These are phyloP conservation scores for Tarsius wallacei DNA, from an alignment of 2,797 vertebrate species.

Conservation along the genomic window DNA sequence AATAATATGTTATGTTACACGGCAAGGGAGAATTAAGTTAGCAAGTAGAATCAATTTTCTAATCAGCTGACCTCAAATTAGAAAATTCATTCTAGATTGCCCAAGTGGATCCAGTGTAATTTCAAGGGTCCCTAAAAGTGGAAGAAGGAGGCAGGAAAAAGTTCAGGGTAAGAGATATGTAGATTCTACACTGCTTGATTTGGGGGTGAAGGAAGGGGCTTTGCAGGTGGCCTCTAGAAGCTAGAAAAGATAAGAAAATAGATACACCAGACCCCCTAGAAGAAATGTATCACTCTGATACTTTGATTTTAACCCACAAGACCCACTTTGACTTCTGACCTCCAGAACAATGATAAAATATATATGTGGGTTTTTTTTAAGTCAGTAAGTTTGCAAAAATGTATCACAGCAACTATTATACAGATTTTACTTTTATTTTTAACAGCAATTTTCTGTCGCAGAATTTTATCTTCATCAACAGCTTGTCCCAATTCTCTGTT, in stretches of 20 bases:
- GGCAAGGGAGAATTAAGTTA: conserved; percentile 2
- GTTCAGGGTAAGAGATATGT: not conserved
- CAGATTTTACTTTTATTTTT: not conserved
- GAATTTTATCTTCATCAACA: not conserved
- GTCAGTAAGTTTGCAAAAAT: not conserved
- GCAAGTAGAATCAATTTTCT: not conserved
- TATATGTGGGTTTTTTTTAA: not conserved
- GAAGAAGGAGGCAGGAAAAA: not conserved
- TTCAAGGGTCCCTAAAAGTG: not conserved
- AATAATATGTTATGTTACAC: not conserved
- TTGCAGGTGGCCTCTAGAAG: not conserved
- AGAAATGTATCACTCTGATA: not conserved
- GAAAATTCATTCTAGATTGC: not conserved
- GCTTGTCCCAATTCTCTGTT: not conserved
- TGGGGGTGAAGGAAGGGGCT: not conserved
- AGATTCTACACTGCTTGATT: not conserved
- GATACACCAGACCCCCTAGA: not conserved
- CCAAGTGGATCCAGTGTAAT: not conserved
- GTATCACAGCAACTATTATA: not conserved
- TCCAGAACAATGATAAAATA: not conserved
- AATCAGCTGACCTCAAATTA: not conserved
- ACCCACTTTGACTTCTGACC: not conserved
- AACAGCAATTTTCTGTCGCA: not conserved
- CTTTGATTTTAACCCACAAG: not conserved
- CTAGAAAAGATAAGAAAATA: not conserved